These are phyloP conservation scores for Streblospio benedicti DNA, from an alignment of 1,140 invertebrate species.

Conservation along the genomic window DNA sequence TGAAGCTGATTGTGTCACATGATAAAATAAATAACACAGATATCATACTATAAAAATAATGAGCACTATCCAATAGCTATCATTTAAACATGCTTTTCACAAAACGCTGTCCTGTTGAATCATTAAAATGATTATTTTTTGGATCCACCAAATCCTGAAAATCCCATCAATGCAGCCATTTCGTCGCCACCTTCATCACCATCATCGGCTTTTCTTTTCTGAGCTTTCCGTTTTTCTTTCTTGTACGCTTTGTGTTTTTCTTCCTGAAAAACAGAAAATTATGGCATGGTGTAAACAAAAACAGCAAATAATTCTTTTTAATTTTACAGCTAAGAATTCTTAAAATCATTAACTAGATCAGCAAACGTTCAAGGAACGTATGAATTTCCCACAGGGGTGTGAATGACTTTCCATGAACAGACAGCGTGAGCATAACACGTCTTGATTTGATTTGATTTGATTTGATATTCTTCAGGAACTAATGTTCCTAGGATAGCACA, in stretches of 20 bases:
- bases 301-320: not conserved
- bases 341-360: not conserved
- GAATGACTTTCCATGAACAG: not conserved
- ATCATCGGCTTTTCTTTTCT: conserved; percentile 66
- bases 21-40: too few relatives aligned
- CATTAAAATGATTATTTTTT: conserved; percentile 56
- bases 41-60: too few relatives aligned
- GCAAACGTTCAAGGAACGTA: not conserved
- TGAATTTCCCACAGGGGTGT: not conserved
- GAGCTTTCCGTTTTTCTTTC: conserved; percentile 80
- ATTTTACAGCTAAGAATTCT: not conserved
- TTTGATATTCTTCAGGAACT: too few relatives aligned
- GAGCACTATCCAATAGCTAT: too few relatives aligned
- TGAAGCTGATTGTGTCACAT: too few relatives aligned
- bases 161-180: conserved; percentile 93
- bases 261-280: conserved; percentile 54
- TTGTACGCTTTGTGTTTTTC: conserved; percentile 87
- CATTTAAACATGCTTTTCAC: too few relatives aligned
- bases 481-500: too few relatives aligned
- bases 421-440: too few relatives aligned
- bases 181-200: conserved; percentile 58
- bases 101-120: too few relatives aligned
- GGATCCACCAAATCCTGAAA: conserved; percentile 85
- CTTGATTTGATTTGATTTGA: too few relatives aligned
- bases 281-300: not conserved